phyloP scores from a whole-genome alignment of 1,140 invertebrate genomes.

The Acarapis woodi region DNA sequence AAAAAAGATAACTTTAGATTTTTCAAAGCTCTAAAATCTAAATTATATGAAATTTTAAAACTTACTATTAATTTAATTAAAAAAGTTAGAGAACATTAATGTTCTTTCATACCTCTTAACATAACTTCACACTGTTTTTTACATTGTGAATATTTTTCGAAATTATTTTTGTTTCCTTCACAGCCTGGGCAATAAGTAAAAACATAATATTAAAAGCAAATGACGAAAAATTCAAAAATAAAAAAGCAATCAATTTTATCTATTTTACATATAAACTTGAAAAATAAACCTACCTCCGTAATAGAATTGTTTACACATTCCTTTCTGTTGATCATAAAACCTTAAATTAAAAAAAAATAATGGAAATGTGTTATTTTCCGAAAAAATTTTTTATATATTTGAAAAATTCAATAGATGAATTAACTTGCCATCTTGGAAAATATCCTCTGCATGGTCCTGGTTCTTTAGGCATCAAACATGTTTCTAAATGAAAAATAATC shows the following conservation, averaged over 20 bases:
- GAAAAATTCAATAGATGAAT: too few relatives aligned
- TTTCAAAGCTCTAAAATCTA: too few relatives aligned
- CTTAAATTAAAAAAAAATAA: too few relatives aligned
- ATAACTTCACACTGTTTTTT: conserved; percentile 28
- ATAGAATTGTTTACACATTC: conserved; percentile 43
- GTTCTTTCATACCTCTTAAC: conserved; percentile 12
- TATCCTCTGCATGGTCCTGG: conserved; percentile 48
- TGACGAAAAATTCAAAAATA: background rate
- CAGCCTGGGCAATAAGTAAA: conserved; percentile 27
- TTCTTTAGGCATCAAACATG: conserved; percentile 39
- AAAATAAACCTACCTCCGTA: conserved; percentile 57
- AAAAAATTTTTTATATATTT: too few relatives aligned
- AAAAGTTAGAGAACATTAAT: background rate
- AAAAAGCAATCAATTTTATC: background rate
- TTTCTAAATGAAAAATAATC: conserved; percentile 29
- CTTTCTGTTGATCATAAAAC: conserved; percentile 37
- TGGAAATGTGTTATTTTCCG: too few relatives aligned
- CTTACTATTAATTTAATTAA: background rate
- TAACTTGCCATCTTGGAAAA: conserved; percentile 51
- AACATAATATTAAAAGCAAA: background rate
- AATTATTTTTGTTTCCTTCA: conserved; percentile 62
- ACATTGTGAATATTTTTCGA: conserved; percentile 43
- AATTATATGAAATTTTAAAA: background rate
- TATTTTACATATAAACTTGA: too few relatives aligned
- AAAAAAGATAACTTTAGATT: background rate